Evolutionary conservation across 2,797 vertebrate genomes (phyloP), one percentile per base, ranked within the genome.

Genomic region (Hirundo rustica): DNA sequence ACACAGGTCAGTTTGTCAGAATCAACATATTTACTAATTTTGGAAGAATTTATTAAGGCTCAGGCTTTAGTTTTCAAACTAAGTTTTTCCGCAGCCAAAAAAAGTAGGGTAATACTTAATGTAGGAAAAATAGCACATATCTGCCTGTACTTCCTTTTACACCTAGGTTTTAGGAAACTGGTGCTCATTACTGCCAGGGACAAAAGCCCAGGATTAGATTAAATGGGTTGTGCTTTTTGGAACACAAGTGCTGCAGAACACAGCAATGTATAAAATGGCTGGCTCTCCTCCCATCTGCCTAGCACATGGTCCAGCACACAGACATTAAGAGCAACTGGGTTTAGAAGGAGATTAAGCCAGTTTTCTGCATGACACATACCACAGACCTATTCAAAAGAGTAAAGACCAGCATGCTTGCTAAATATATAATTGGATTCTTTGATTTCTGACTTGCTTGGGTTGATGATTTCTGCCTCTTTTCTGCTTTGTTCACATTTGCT

Each of bases 221-320:
- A 42, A 90, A 61, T 17, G 15, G 60, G 13, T 8, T 74, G 54
- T 12, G 2, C 57, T 88, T 81, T 80, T 94, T 86, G 53, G 77
- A 90, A 64, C 7, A 32, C 16, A 58, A 83, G 6, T 27, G 18
- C 57, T 73, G 22, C 82, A 67, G 36, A 74, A 77, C 48, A 83
- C 7, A 60, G 48, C 0, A 3, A 75, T 0, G 1, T 32, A 64
- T 44, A 66, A 26, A 88, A 70, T 7, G 67, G 61, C 2, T 64
- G 72, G 20, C 48, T 67, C 21, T 85, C 45, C 65, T 85, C 57
- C 40, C 48, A 85, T 38, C 50, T 20, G 4, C 64, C 34, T 78
- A 68, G 38, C 10, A 58, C 40, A 16, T 3, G 57, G 47, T 19
- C 42, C 19, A 84, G 45, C 61, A 55, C 36, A 64, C 2, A 30